Evolutionary conservation across 2,797 vertebrate species (phyloP).

Genomic region (Anableps anableps): DNA sequence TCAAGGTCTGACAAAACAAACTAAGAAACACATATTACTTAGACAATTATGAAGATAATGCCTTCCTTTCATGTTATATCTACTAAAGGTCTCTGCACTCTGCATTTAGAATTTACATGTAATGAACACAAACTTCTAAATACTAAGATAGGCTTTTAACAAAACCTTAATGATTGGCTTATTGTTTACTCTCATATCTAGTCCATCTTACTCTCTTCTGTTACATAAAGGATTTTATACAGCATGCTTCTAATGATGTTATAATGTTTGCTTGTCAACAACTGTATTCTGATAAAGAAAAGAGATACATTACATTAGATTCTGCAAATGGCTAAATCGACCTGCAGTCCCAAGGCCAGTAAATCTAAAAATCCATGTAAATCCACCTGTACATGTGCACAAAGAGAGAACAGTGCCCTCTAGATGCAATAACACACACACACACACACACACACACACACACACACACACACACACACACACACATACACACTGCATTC

Average conservation of each 20-base stretch:
- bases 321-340: not conserved
- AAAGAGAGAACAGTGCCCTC: not conserved
- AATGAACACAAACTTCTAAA: not conserved
- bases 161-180: not conserved
- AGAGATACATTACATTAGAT: not conserved
- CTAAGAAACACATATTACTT: not conserved
- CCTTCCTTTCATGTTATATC: not conserved
- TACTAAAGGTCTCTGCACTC: not conserved
- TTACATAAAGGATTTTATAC: not conserved
- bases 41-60: conserved; percentile 5
- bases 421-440: not conserved
- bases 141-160: not conserved
- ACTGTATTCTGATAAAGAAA: not conserved
- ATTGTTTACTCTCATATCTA: not conserved
- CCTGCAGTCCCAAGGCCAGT: not conserved
- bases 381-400: not conserved
- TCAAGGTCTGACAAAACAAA: not conserved
- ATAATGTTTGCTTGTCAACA: not conserved
- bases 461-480: too few species aligned
- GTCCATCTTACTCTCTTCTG: not conserved
- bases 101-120: not conserved
- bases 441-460: too few species aligned
- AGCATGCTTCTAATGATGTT: not conserved
- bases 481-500: not conserved
- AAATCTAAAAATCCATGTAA: not conserved